phyloP scores from a whole-genome alignment of 2,113 vertebrate species.

The Coptodon rendalli region DNA sequence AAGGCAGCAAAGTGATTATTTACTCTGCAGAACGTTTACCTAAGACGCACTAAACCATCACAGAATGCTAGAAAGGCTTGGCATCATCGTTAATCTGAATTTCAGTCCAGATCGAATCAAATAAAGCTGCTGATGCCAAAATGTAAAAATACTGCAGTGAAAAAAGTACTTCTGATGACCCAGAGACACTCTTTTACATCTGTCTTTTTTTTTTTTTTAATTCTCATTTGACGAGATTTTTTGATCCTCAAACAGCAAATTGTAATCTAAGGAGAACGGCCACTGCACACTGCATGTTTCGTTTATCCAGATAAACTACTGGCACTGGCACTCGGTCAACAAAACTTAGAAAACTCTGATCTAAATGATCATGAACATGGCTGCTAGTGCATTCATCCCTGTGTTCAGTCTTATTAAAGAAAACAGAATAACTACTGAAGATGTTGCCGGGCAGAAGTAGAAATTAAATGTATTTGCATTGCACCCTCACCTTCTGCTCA shows the following conservation, averaged over 20 bases:
- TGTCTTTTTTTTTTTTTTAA: rapidly evolving
- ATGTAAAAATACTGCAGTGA: not conserved
- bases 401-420: not conserved
- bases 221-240: not conserved
- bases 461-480: not conserved
- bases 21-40: not conserved
- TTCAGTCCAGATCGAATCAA: not conserved
- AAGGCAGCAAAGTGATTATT: not conserved
- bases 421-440: not conserved
- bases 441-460: not conserved
- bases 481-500: not conserved
- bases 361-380: not conserved
- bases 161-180: not conserved
- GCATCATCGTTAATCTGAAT: not conserved
- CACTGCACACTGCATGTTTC: not conserved
- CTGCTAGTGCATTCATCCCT: not conserved
- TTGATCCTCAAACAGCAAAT: not conserved
- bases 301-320: not conserved
- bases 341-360: not conserved
- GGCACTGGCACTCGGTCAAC: not conserved
- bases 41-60: not conserved
- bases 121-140: not conserved
- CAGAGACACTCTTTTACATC: not conserved
- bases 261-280: not conserved
- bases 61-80: not conserved